Conservation (phyloP, 2,113 vertebrate species). For the Aphelocoma coerulescens region DNA sequence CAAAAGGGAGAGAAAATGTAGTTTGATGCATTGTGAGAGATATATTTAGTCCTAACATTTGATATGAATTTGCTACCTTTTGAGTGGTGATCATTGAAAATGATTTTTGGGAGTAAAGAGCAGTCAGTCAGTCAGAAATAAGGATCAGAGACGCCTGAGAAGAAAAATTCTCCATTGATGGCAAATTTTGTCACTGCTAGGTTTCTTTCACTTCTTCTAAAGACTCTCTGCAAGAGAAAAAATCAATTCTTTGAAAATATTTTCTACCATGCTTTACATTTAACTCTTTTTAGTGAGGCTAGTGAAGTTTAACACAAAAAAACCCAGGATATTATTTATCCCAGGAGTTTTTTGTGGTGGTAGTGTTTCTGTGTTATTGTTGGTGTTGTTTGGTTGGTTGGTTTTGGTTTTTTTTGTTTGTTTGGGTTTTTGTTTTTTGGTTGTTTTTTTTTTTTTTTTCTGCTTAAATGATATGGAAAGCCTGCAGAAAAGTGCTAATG, state of each 20-base stretch:
- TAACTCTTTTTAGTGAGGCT: background rate
- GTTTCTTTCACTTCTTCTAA: background rate
- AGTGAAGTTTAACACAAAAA: background rate
- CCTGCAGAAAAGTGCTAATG: background rate
- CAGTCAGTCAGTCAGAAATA: background rate
- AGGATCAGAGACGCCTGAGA: background rate
- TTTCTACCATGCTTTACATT: background rate
- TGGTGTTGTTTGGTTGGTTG: rapidly evolving
- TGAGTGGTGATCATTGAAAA: background rate
- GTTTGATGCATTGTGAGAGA: background rate
- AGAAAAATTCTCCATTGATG: background rate
- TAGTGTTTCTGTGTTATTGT: background rate
- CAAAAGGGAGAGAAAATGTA: background rate
- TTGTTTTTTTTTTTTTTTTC: no score
- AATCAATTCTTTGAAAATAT: background rate
- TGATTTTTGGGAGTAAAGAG: background rate
- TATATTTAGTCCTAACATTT: background rate
- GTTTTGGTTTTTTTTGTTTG: background rate
- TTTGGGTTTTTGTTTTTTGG: no score
- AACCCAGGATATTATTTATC: rapidly evolving
- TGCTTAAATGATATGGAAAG: background rate
- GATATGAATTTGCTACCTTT: background rate
- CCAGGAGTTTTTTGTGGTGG: rapidly evolving
- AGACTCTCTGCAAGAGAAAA: background rate
- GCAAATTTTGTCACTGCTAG: background rate